Evolutionary conservation across 2,888 invertebrate species (phyloP), one percentile per base, ranked within the genome.

Genomic region (Alviniconcha strummeri): DNA sequence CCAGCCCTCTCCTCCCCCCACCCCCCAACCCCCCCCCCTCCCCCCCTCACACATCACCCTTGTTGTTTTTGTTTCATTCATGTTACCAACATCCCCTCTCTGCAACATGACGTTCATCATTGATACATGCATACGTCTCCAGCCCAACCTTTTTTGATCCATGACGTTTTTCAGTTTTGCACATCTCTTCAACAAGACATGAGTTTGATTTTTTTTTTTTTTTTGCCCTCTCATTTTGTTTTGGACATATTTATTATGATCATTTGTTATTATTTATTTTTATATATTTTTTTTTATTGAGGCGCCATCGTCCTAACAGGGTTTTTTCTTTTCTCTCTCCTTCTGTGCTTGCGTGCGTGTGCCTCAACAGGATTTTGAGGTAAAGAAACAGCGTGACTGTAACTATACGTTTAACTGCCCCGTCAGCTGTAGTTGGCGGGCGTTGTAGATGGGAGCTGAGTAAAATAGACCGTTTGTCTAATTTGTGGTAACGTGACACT

Each of bases 341-440:
- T 76, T 77, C 77, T 82, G 77, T 88, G 88, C 88, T 88, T 87
- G 88, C 88, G 83, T 85, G 83, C 88, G 87, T 88, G 86, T 87
- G 86, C 88, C 86, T 83, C 87, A 84, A 77, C 90, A 91, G 91
- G 91, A 91, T 86, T 89, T 90, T 90, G 90, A 90, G 91, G 90
- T 90, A 90, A 90, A 85, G 67, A 72, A 67, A 77, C 69, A 72
- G 57, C 36, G 60, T 78, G 75, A 80, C 55, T 80, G 83, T 83
- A 80, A 67, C n/a, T 80, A 69, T 80, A 79, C 77, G 77, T 78
- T 78, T 78, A 57, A 78, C 60, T 64, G 78, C 52, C 78, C 57
- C 52, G 78, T n/a, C 78, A 78, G 78, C 78, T 52, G 19, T 69
- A 56, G 79, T 75, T 84, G 80, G 56, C 55, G 76, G 79, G 82